These are phyloP conservation scores for Delphinus delphis DNA, from an alignment of 2,113 vertebrate genomes.

Conservation along the genomic window DNA sequence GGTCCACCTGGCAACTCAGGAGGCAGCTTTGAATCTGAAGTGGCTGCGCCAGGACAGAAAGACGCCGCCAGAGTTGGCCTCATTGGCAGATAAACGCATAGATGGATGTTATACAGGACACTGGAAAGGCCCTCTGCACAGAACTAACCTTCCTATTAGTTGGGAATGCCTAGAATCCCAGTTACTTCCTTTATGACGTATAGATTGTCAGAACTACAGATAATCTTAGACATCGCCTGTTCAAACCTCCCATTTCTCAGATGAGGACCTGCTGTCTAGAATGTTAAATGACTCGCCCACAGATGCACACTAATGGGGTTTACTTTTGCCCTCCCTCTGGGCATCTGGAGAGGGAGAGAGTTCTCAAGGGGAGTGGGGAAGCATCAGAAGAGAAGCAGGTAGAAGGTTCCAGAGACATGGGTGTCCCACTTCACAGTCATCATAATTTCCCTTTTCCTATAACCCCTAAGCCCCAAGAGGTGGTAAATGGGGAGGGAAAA, in stretches of 20 bases:
- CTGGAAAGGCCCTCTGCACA: neutral
- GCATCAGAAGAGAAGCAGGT: neutral
- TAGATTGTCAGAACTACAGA: neutral
- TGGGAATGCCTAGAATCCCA: neutral
- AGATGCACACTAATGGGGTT: neutral
- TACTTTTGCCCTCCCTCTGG: neutral
- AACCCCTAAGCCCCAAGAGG: neutral
- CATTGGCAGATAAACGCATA: neutral
- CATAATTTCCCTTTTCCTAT: neutral
- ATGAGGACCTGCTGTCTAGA: neutral
- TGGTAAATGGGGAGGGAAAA: neutral
- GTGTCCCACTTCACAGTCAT: neutral
- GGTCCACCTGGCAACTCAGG: neutral
- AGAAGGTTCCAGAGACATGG: neutral
- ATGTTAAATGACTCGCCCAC: neutral
- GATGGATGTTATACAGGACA: neutral
- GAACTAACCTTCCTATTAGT: neutral
- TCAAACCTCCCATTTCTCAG: neutral
- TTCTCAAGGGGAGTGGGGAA: neutral
- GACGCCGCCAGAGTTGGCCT: neutral
- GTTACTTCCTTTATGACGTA: neutral
- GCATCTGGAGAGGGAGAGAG: neutral
- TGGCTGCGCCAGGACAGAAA: neutral
- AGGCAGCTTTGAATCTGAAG: neutral
- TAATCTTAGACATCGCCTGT: neutral